Base-by-base conservation (phyloP, 2,888 invertebrate genomes). In the Heteromurus nitidus region DNA sequence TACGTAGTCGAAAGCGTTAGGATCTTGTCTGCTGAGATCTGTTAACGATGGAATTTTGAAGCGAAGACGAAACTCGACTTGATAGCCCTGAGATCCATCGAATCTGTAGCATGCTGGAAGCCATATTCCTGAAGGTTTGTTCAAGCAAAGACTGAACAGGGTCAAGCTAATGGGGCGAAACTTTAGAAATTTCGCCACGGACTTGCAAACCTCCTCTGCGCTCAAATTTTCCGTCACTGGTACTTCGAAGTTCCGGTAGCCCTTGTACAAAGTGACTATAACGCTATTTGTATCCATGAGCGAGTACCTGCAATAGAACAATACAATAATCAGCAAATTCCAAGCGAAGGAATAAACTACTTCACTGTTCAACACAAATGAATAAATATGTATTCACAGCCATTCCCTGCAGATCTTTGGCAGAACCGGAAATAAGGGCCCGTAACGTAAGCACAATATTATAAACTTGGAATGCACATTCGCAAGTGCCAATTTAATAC, bases 1-100 rank as follows among this genome's bases (percentile, higher is more conserved):
- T 88, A 94, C 94, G 89, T 96, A 96, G 88, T 95, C 93, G 88
- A 95, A 96, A 0, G 96, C 94, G 73, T 92, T 92, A 64, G 91
- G 89, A 89, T 96, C 96, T 67, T 94, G 89, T 77, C 92, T 91
- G 87, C 92, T 92, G 65, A 95, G 89, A 85, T 92, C 91, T 13
- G 91, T 89, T 55, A 94, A 89, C 86, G 91, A 91, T 2, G 93
- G 92, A 28, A 93, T 91, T 90, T 95, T 95, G 88, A 93, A 96
- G 70, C 96, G 92, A 88, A 96, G 92, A 83, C 96, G 92, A 86
- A 96, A 93, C 87, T 95, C 94, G 88, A 89, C 86, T 75, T 86
- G 81, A 22, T 93, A 93, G 86, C 92, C 92, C 73, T 91, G 89
- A 79, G 90, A 89, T 16, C 90, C 90, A 28, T 90, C 90, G 77